Evolutionary conservation across 2,113 vertebrate genomes (phyloP).

Genomic region (Lates calcarifer): DNA sequence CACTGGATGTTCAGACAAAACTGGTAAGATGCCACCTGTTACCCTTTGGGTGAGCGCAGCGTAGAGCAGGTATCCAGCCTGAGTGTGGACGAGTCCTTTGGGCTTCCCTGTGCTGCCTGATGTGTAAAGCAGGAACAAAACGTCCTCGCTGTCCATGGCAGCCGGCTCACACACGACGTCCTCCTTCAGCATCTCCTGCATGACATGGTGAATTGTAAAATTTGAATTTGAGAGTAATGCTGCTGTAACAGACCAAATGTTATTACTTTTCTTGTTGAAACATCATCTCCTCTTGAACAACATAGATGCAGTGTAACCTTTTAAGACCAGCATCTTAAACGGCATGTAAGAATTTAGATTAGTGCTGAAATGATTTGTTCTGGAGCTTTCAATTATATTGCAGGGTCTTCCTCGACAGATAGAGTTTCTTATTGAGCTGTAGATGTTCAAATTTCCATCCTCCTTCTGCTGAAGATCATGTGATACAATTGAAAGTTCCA

Average conservation of each 20-base stretch:
- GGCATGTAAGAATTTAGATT: neutral
- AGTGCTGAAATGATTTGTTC: neutral
- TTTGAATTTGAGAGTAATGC: neutral
- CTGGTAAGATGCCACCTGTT: constrained; percentile 12
- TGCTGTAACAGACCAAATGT: neutral
- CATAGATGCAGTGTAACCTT: neutral
- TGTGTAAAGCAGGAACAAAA: constrained; percentile 86
- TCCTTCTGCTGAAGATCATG: neutral
- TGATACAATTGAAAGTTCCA: neutral
- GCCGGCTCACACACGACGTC: constrained; percentile 82
- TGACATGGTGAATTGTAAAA: neutral
- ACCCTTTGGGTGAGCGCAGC: constrained; percentile 87
- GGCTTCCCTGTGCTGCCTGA: constrained; percentile 89
- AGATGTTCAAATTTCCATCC: neutral
- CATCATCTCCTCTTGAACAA: too few species aligned
- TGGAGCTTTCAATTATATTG: neutral
- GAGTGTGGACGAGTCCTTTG: constrained; percentile 88
- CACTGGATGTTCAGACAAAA: neutral
- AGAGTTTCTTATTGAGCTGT: neutral
- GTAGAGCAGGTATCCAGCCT: constrained; percentile 88
- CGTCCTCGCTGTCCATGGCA: constrained; percentile 86
- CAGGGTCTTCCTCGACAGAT: neutral
- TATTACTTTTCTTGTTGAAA: too few species aligned
- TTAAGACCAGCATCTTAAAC: neutral
- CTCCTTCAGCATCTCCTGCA: constrained; percentile 87